phyloP scores from a whole-genome alignment of 2,113 vertebrate species.

The Porphyrio hochstetteri region DNA sequence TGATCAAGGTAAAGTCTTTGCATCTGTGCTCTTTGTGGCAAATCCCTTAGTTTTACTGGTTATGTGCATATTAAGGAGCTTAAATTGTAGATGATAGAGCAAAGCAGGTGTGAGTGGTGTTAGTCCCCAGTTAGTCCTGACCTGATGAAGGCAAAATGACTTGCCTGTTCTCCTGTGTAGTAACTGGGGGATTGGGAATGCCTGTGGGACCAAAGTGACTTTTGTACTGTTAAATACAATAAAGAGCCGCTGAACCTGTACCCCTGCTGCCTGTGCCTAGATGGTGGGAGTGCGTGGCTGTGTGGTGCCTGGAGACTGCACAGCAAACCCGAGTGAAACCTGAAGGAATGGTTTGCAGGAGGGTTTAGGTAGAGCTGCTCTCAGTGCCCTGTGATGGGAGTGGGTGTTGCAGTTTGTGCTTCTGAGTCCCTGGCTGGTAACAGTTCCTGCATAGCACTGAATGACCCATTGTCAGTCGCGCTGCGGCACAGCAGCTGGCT shows the following conservation, averaged over 20 bases:
- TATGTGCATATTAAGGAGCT: not conserved
- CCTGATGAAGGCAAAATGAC: not conserved
- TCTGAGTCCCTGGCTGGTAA: not conserved
- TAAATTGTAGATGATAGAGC: not conserved
- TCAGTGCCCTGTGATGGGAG: not conserved
- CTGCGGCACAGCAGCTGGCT: not conserved
- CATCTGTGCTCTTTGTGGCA: not conserved
- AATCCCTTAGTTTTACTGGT: not conserved
- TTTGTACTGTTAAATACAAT: not conserved
- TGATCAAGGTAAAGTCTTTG: not conserved
- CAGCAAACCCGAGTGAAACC: accelerated
- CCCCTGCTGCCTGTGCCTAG: not conserved
- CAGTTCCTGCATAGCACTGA: not conserved
- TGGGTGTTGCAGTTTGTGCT: not conserved
- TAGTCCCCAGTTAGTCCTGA: not conserved
- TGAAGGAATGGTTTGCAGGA: accelerated
- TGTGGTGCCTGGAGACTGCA: not conserved
- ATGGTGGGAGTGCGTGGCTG: not conserved
- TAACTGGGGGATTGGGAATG: not conserved
- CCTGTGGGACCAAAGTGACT: not conserved
- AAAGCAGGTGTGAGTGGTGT: not conserved
- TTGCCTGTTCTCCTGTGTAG: not conserved
- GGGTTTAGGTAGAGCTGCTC: not conserved
- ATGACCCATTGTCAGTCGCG: not conserved
- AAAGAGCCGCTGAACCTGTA: not conserved